phyloP scores from a whole-genome alignment of 1,140 invertebrate genomes.

The Drosophila repleta region DNA sequence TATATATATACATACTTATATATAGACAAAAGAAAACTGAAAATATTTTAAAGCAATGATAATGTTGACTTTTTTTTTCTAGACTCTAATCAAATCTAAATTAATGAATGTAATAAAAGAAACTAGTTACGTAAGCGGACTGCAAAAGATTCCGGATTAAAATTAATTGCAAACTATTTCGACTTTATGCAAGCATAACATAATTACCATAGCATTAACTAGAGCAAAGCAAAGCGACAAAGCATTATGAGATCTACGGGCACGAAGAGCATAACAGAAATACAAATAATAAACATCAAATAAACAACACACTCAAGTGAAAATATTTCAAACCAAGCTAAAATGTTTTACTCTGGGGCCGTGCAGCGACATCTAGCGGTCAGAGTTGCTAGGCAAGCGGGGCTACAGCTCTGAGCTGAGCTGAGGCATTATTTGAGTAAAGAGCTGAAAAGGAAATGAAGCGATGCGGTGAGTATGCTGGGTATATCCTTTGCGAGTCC shows the following conservation, averaged over 20 bases:
- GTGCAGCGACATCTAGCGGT: too few species aligned
- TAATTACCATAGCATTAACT: conserved; percentile 51
- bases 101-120: conserved; percentile 41
- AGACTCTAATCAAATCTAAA: conserved; percentile 44
- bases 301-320: conserved; percentile 70
- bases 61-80: conserved; percentile 62
- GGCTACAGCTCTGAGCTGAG: too few species aligned
- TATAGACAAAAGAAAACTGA: conserved; percentile 34
- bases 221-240: conserved; percentile 15
- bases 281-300: conserved; percentile 63
- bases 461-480: too few species aligned
- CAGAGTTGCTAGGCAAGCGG: too few species aligned
- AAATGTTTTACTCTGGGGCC: background rate
- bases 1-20: background rate
- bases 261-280: conserved; percentile 4
- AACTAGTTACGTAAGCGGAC: conserved; percentile 35
- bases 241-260: background rate
- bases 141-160: conserved; percentile 30
- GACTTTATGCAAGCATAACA: conserved; percentile 53
- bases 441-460: too few species aligned
- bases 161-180: conserved; percentile 50
- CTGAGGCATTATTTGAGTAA: too few species aligned
- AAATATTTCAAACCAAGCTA: conserved; percentile 68
- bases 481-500: too few species aligned
- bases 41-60: conserved; percentile 76